These are phyloP conservation scores for Hirundo rustica DNA, from an alignment of 2,797 vertebrate genomes.

Conservation along the genomic window DNA sequence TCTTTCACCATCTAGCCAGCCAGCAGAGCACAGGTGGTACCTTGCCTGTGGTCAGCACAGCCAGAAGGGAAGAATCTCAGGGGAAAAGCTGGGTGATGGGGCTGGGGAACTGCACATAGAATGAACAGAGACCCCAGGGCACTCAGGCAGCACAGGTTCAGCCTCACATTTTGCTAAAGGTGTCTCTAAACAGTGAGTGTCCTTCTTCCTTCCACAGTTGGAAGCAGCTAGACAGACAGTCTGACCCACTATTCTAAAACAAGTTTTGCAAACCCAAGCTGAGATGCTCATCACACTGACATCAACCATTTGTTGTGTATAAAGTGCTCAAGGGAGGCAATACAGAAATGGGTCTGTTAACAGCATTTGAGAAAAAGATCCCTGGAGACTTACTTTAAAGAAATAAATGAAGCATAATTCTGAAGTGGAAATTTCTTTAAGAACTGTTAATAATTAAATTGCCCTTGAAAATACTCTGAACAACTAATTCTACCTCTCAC, in stretches of 20 bases:
- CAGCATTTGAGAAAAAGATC: not conserved
- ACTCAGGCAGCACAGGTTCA: not conserved
- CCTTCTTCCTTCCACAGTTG: not conserved
- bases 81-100: not conserved
- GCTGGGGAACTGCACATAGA: fast-evolving
- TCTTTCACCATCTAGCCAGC: constrained; percentile 83
- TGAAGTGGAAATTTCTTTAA: not conserved
- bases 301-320: not conserved
- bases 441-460: not conserved
- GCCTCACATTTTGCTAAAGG: not conserved
- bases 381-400: not conserved
- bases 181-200: not conserved
- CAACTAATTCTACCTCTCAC: not conserved
- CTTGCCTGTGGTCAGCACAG: constrained; percentile 77
- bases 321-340: not conserved
- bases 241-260: not conserved
- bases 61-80: not conserved
- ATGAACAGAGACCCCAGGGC: fast-evolving
- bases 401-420: not conserved
- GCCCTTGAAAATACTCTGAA: not conserved
- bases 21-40: constrained; percentile 85
- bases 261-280: not conserved
- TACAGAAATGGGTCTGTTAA: not conserved
- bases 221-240: not conserved
- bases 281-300: not conserved